These are phyloP conservation scores for Hepsetus odoe DNA, from an alignment of 2,113 vertebrate species.

Conservation along the genomic window DNA sequence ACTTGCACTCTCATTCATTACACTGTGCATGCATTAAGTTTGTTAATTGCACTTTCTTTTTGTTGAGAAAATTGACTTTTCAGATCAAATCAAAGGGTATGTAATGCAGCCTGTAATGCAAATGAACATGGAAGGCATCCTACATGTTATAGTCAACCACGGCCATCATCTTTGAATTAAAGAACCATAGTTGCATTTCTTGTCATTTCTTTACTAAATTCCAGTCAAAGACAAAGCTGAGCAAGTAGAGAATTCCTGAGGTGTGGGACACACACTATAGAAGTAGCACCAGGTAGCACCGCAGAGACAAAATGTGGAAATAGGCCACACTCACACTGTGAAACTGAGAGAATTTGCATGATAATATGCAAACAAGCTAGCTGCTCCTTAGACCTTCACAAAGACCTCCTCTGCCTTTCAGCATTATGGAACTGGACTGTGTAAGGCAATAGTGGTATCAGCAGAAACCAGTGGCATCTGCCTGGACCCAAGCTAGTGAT, in stretches of 20 bases:
- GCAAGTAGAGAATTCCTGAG: neutral
- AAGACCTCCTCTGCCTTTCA: neutral
- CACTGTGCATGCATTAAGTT: too few relatives aligned
- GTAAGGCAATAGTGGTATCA: neutral
- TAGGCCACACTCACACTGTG: neutral
- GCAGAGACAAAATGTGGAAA: neutral
- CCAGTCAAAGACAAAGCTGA: too few relatives aligned
- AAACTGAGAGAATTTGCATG: neutral
- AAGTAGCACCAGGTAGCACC: neutral
- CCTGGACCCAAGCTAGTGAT: neutral
- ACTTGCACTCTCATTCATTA: too few relatives aligned
- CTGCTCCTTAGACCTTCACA: neutral
- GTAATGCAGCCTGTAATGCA: neutral
- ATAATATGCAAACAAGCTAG: neutral
- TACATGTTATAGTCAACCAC: neutral
- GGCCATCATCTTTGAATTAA: neutral
- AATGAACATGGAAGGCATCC: neutral
- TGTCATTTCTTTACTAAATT: neutral
- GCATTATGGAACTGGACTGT: neutral
- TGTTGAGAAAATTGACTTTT: too few relatives aligned
- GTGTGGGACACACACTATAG: neutral
- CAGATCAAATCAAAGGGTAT: too few relatives aligned
- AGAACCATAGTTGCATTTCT: neutral
- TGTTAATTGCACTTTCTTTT: too few relatives aligned
- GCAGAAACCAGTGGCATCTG: too few relatives aligned